Conservation (phyloP, 2,888 invertebrate species). For the Eupithecia vulgata region DNA sequence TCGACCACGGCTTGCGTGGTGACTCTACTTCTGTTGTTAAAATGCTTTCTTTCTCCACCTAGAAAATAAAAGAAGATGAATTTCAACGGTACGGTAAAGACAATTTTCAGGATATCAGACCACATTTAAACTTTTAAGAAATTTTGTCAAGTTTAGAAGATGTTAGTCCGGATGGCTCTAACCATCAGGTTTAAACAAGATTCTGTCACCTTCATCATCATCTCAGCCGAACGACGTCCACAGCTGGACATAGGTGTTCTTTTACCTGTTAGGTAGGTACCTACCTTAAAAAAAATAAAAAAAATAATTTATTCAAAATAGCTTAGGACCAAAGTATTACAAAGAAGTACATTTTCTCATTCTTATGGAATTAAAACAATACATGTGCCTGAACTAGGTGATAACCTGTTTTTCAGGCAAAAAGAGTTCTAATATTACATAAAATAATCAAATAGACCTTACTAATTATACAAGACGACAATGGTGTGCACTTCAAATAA, state of each 20-base stretch:
- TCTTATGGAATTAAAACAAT: too few species aligned
- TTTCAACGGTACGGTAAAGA: background rate
- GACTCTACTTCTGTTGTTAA: conserved; percentile 85
- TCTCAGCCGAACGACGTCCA: background rate
- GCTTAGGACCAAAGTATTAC: too few species aligned
- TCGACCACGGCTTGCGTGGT: conserved; percentile 68
- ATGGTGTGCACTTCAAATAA: too few species aligned
- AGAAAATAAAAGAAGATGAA: conserved; percentile 31
- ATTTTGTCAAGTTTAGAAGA: background rate
- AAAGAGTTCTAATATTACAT: too few species aligned
- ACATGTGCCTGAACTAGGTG: too few species aligned
- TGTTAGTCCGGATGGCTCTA: background rate
- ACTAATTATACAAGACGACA: too few species aligned
- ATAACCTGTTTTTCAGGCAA: too few species aligned
- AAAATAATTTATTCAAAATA: too few species aligned
- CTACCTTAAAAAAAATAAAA: too few species aligned
- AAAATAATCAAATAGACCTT: too few species aligned
- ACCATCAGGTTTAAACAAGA: background rate
- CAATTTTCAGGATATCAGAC: background rate
- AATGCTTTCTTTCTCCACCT: conserved; percentile 78
- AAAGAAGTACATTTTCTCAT: too few species aligned
- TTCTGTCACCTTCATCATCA: background rate
- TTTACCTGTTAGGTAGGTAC: background rate
- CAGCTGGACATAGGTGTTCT: background rate
- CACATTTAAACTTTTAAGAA: background rate